A percentile compares a stretch with the other conserved stretches of the same genome.
Evolutionary conservation across 2,113 vertebrate genomes (phyloP).

Genomic region (Chamaea fasciata): DNA sequence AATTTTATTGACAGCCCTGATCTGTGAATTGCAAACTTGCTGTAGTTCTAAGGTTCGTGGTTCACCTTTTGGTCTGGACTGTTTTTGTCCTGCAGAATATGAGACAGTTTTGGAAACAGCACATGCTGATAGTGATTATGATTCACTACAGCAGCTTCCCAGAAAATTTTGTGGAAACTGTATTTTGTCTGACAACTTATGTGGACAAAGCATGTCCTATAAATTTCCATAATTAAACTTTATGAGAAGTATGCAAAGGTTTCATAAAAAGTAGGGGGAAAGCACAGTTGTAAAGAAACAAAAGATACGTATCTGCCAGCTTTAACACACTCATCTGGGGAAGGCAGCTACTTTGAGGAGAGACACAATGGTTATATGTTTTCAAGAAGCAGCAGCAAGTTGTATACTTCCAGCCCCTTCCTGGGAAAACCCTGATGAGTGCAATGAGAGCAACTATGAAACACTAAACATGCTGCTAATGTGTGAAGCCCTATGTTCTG

Average conservation of each 20-base stretch:
- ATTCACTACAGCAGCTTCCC: background rate
- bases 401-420: background rate
- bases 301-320: background rate
- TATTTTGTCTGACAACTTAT: background rate
- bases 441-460: slow-evolving; percentile 33
- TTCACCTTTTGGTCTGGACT: background rate
- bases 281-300: background rate
- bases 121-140: background rate
- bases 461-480: slow-evolving; percentile 25
- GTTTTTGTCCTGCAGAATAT: background rate
- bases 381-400: background rate
- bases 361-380: background rate
- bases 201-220: background rate
- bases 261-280: background rate
- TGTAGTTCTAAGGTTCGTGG: background rate
- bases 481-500: background rate
- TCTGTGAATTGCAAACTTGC: background rate
- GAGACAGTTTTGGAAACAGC: background rate
- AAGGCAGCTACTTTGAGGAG: background rate
- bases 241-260: background rate
- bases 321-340: background rate
- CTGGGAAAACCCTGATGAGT: slow-evolving; percentile 19
- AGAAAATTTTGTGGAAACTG: background rate
- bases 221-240: background rate
- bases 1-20: background rate